These are phyloP conservation scores for Hydrolagus affinis DNA, from an alignment of 2,113 vertebrate species.

Conservation along the genomic window DNA sequence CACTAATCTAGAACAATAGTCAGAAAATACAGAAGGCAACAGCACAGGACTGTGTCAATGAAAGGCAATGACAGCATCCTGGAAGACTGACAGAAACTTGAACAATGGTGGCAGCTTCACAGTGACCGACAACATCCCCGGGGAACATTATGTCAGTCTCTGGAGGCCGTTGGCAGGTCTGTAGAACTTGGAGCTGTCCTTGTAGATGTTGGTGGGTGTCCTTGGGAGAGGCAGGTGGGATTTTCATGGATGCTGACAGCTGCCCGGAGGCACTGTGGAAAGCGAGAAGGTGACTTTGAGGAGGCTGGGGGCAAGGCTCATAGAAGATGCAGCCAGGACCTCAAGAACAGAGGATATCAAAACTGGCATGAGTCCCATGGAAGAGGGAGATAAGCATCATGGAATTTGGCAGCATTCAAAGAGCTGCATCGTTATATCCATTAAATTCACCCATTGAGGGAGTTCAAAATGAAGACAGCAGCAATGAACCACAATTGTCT, in stretches of 20 bases:
- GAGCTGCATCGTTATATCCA: background rate
- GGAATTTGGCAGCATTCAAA: conserved; percentile 3
- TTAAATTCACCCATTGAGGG: background rate
- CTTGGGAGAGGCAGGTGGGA: background rate
- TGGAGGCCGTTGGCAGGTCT: background rate
- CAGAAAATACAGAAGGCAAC: no score
- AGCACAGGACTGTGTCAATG: no score
- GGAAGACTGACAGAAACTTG: background rate
- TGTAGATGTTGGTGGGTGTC: background rate
- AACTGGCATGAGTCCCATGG: background rate
- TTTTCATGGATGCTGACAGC: background rate
- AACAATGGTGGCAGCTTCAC: background rate
- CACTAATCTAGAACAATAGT: no score
- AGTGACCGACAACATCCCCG: background rate
- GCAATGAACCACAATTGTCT: background rate
- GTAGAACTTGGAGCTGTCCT: background rate
- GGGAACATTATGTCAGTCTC: background rate
- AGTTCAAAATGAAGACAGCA: background rate
- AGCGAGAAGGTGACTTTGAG: background rate
- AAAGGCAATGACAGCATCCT: background rate
- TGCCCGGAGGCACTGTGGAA: background rate
- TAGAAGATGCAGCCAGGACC: background rate
- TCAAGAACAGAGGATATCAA: background rate
- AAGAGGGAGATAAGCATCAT: background rate
- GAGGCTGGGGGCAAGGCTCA: background rate